Percentiles rank a stretch among this genome's conserved stretches.
Evolutionary conservation across 2,113 vertebrate species (phyloP).

Genomic region (Trematocara stigmaticum): DNA sequence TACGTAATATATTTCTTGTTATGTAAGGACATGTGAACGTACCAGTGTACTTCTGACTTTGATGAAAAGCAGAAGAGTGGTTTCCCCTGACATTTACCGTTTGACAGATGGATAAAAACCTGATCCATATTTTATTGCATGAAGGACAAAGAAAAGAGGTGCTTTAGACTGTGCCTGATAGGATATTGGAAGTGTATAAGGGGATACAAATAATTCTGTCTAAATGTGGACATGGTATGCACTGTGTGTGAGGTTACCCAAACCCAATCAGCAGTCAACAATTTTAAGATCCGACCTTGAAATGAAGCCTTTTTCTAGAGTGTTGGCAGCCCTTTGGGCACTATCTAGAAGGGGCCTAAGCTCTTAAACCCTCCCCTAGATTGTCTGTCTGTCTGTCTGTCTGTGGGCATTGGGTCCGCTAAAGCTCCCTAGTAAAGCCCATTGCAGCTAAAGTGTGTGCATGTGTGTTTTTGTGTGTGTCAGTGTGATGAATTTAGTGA

Average conservation of each 20-base stretch:
- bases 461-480: conserved; percentile 2
- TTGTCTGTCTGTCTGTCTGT: conserved; percentile 49
- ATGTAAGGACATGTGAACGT: neutral
- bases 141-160: neutral
- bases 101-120: neutral
- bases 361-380: conserved; percentile 46
- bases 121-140: conserved; percentile 27
- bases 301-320: conserved; percentile 2
- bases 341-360: conserved; percentile 50
- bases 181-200: neutral
- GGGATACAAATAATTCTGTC: neutral
- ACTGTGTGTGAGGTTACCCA: neutral
- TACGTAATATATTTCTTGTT: neutral
- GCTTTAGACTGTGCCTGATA: neutral
- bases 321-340: conserved; percentile 26
- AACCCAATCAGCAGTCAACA: conserved; percentile 10
- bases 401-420: conserved; percentile 39
- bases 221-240: neutral
- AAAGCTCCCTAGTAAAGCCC: conserved; percentile 33
- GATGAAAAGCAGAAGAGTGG: neutral
- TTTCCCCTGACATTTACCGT: neutral
- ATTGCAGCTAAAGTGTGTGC: conserved; percentile 10
- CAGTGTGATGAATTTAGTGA: conserved; percentile 25
- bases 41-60: neutral
- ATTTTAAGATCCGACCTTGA: conserved; percentile 17